Base-by-base conservation (phyloP, 2,113 vertebrate species). In the Hucho hucho region DNA sequence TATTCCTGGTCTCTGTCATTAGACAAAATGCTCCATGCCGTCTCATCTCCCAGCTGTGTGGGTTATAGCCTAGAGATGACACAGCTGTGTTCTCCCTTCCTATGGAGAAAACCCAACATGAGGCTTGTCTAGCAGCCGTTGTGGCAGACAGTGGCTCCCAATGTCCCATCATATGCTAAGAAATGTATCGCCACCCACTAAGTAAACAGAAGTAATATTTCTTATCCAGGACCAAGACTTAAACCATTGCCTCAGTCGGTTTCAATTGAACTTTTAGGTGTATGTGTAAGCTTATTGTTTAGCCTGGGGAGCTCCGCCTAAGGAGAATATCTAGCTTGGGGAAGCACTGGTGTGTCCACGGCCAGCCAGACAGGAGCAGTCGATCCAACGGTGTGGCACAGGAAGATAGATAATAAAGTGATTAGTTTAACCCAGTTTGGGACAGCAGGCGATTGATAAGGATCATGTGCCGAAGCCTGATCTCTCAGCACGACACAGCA, bases 331-430 rank as follows among this genome's bases (percentile, higher is more conserved):
- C 14, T 53, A 53, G 49, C 16, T 16, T 16, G 13, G 16, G 49
- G 49, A 53, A 53, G 49, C 49, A 53, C 16, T 18, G 12, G 49
- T 43, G 7, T 16, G 14, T 53, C 49, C 49, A 3, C 16, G 16
- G 16, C 28, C 28, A 32, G 28, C 97, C 98, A 99, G 89, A 97
- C 14, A 26, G 13, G 14, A 29, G 64, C 37, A n/a, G 20, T 11
- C 49, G 12, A 25, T 6, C 14, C 25, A 71, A 3, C 20, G 49
- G 53, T 2, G 26, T 32, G 26, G 26, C 49, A 71, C 49, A 71
- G 53, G 18, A 99, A 9, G 32, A 20, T 46, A 9, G 66, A 18
- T 18, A n/a, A 73, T 73, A 43, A 78, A 69, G 43, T 69, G 25
- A n/a, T 74, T 78, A 59, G 73, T 75, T 70, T 71, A 70, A 70